These are phyloP conservation scores for Oryzias javanicus DNA, from an alignment of 2,113 vertebrate genomes.

Conservation along the genomic window DNA sequence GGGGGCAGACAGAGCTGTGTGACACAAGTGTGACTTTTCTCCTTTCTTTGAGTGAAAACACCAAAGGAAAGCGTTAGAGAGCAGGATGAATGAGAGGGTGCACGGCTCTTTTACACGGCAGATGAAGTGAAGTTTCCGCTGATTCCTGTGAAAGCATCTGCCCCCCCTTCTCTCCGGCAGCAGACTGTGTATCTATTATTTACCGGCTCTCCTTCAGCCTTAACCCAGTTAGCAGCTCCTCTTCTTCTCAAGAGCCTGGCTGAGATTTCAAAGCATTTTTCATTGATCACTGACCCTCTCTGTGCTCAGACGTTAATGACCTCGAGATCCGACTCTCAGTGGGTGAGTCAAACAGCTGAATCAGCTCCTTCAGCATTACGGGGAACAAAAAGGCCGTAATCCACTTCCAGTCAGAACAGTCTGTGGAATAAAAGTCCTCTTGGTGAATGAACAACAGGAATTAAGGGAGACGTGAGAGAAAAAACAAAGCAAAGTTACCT, in stretches of 20 bases:
- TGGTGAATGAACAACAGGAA: background rate
- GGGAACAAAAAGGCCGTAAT: background rate
- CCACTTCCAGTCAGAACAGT: background rate
- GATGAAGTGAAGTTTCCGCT: constrained; percentile 10
- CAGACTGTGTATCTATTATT: constrained; percentile 58
- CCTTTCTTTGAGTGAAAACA: constrained; percentile 19
- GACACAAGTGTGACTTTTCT: constrained; percentile 26
- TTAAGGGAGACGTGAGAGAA: background rate
- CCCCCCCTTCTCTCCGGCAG: constrained; percentile 2
- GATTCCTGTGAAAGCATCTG: background rate
- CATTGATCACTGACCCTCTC: background rate
- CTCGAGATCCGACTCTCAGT: background rate
- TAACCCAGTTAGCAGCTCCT: constrained; percentile 42
- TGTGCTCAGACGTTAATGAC: background rate
- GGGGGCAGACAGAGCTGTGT: constrained; percentile 41
- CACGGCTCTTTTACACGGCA: background rate
- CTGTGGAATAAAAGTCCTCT: background rate
- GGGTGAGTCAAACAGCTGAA: constrained; percentile 34
- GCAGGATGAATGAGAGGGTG: constrained; percentile 4
- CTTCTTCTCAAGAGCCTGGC: constrained; percentile 9
- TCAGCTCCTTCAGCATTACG: background rate
- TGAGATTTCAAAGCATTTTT: constrained; percentile 2
- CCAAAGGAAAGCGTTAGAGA: constrained; percentile 7
- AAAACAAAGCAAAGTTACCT: background rate
- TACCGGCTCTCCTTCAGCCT: constrained; percentile 26